A percentile compares a stretch with the other conserved stretches of the same genome.
Conservation (phyloP, 2,797 vertebrate genomes). For the Acanthurus leucopareius region DNA sequence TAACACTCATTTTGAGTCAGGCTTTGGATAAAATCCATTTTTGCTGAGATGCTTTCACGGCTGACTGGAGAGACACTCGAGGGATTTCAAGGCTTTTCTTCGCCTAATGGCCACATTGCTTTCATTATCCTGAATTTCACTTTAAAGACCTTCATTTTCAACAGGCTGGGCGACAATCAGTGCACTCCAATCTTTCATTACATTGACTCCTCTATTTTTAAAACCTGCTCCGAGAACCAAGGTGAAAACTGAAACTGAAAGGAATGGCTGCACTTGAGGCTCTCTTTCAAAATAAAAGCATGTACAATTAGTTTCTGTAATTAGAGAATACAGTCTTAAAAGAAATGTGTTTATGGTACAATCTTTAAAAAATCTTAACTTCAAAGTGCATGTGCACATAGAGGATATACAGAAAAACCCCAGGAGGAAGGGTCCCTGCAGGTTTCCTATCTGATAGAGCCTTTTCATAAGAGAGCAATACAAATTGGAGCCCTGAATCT, state of each 20-base stretch:
- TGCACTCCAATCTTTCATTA: constrained; percentile 42
- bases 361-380: constrained; percentile 29
- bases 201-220: constrained; percentile 58
- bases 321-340: not conserved
- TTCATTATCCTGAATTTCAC: constrained; percentile 60
- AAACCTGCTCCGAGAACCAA: not conserved
- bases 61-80: constrained; percentile 35
- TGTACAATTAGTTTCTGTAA: not conserved
- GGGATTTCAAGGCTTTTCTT: constrained; percentile 56
- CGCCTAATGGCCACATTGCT: constrained; percentile 61
- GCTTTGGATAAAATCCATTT: constrained; percentile 43
- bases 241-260: not conserved
- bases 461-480: constrained; percentile 37
- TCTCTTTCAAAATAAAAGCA: constrained; percentile 22
- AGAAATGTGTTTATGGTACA: constrained; percentile 13
- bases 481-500: constrained; percentile 59
- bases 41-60: constrained; percentile 40
- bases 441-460: constrained; percentile 67
- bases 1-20: constrained; percentile 9
- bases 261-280: not conserved
- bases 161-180: constrained; percentile 47
- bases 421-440: constrained; percentile 39
- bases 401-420: constrained; percentile 40
- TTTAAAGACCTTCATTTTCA: constrained; percentile 30
- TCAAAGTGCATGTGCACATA: constrained; percentile 48